Evolutionary conservation across 2,797 vertebrate species (phyloP), one percentile per base, ranked within the genome.

Genomic region (Acanthurus tractus): DNA sequence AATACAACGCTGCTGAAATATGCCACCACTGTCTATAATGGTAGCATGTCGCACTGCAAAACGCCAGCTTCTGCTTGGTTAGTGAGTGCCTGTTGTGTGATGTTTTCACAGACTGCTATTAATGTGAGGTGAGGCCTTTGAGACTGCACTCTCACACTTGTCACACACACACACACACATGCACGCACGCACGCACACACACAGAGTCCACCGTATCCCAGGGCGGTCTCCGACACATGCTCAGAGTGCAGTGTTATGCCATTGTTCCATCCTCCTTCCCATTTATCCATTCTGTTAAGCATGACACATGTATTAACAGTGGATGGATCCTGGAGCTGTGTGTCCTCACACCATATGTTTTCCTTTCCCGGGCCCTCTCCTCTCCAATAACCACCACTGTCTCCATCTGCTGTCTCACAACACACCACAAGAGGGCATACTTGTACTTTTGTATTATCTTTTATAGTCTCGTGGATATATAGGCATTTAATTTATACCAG

Each of bases 201-300:
- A 69, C 83, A 61, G 71, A 42, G 74, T 79, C 71, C 80, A 76
- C 55, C n/a, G 71, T 84, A 73, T 90, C 91, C 89, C 89, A 67
- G 78, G 87, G 89, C 83, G 56, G 79, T 86, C 90, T 79, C 81
- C 74, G 73, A 86, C 92, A 91, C 92, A 91, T 81, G 92, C 91
- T 92, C 86, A 53, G 80, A 84, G 90, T 89, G 93, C 90, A 90
- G 89, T 82, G 90, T 71, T 81, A 83, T 74, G 85, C 91, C 87
- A 92, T 94, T 93, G 93, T 95, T 93, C 89, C 88, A 78, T 87
- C 88, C 90, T 89, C 89, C 89, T 86, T 84, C 89, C 89, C 91
- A 92, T 95, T 94, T 93, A 95, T 94, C 92, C 93, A 89, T 94
- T 93, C 93, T 94, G 94, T 94, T 95, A 92, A 95, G 93, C 94